These are phyloP conservation scores for Drosophila prostipennis DNA, from an alignment of 2,888 invertebrate genomes.

Conservation along the genomic window DNA sequence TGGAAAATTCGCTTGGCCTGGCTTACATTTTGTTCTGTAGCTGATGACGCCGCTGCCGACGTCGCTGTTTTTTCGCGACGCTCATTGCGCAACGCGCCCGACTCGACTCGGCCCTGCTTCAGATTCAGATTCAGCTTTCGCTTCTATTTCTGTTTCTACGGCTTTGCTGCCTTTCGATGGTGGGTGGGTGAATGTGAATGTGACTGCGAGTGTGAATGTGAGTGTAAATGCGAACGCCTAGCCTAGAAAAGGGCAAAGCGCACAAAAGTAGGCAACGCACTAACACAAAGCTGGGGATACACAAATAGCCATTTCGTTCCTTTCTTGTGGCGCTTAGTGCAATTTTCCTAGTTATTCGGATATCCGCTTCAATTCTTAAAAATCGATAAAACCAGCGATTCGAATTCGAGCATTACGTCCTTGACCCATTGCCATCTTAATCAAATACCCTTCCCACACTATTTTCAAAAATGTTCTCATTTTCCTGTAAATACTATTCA, in stretches of 20 bases:
- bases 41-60: constrained; percentile 44
- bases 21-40: constrained; percentile 59
- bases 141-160: constrained; percentile 33
- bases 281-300: constrained; percentile 31
- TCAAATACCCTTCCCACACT: not conserved
- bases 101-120: constrained; percentile 32
- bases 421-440: not conserved
- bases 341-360: not conserved
- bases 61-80: constrained; percentile 53
- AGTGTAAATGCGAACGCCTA: not conserved
- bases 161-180: constrained; percentile 24
- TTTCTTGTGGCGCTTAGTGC: not conserved
- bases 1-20: constrained; percentile 44
- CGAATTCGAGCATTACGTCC: not conserved
- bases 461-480: not conserved
- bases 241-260: constrained; percentile 54
- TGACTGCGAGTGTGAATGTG: not conserved
- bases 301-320: constrained; percentile 29
- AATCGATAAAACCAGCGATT: constrained; percentile 5
- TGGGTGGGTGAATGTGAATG: not conserved
- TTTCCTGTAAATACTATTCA: not conserved
- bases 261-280: constrained; percentile 72
- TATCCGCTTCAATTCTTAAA: constrained; percentile 3
- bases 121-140: constrained; percentile 20
- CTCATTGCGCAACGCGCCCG: constrained; percentile 72